Percentiles rank a stretch among this genome's conserved stretches.
Evolutionary conservation across 2,888 invertebrate genomes (phyloP).

Genomic region (Hemistola chrysoprasaria): DNA sequence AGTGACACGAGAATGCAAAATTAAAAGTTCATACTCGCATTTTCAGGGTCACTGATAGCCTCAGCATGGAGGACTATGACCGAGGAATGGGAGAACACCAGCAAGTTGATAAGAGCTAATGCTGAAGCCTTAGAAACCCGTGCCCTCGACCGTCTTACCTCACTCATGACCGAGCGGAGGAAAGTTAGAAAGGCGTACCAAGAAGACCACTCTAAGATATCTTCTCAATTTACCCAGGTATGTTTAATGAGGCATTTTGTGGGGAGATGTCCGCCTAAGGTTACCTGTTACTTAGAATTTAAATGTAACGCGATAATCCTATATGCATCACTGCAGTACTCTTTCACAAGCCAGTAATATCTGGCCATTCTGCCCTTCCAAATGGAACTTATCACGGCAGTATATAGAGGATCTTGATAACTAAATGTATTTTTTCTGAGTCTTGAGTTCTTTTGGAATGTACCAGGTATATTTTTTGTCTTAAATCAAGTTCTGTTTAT

Average conservation of each 20-base stretch:
- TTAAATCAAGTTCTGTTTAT: background rate
- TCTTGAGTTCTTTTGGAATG: no score
- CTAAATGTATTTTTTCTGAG: no score
- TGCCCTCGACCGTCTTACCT: conserved; percentile 90
- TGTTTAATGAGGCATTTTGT: no score
- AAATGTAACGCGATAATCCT: no score
- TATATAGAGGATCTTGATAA: no score
- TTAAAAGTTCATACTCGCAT: conserved; percentile 1
- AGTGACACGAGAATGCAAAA: no score
- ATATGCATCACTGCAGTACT: no score
- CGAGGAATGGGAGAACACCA: conserved; percentile 94
- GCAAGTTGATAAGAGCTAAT: conserved; percentile 90
- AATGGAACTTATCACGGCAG: no score
- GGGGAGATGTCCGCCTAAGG: no score
- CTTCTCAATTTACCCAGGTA: conserved; percentile 90
- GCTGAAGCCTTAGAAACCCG: conserved; percentile 92
- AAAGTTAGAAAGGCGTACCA: conserved; percentile 93
- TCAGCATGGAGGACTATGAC: conserved; percentile 92
- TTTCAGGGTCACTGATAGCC: conserved; percentile 84
- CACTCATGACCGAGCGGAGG: conserved; percentile 93
- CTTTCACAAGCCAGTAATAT: no score
- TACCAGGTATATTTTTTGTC: conserved; percentile 1
- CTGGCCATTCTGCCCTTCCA: no score
- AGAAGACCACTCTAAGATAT: conserved; percentile 93
- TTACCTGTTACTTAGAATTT: no score